Evolutionary conservation across 2,113 vertebrate species (phyloP).

Genomic region (Rhinopomastus cyanomelas): DNA sequence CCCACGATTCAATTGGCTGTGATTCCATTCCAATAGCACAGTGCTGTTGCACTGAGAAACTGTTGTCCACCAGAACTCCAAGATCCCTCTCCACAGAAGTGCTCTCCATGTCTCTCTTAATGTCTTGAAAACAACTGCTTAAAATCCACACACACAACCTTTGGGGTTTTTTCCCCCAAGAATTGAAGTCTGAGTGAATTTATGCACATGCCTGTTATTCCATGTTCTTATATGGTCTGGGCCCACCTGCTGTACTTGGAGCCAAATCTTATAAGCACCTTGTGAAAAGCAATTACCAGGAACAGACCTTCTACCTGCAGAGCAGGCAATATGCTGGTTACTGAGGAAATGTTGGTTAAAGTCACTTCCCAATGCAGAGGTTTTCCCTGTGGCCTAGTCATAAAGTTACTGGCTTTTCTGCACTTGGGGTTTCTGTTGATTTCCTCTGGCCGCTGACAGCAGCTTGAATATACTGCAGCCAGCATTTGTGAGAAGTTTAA

Average conservation of each 20-base stretch:
- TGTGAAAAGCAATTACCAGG: background rate
- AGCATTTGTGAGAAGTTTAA: background rate
- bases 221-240: background rate
- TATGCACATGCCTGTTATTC: background rate
- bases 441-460: background rate
- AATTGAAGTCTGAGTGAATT: background rate
- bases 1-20: too few relatives aligned
- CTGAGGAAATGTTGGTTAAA: background rate
- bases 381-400: background rate
- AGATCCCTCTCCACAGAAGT: too few relatives aligned
- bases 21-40: too few relatives aligned
- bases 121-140: background rate
- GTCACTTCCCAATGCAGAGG: background rate
- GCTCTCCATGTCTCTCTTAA: too few relatives aligned
- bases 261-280: background rate
- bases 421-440: background rate
- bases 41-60: too few relatives aligned
- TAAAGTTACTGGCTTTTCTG: background rate
- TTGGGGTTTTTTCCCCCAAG: accelerated
- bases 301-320: background rate
- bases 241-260: background rate
- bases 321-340: background rate
- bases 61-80: too few relatives aligned
- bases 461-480: background rate
- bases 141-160: background rate